Percentiles rank a stretch among this genome's conserved stretches.
Evolutionary conservation across 1,140 invertebrate species (phyloP).

Genomic region (Macrostomum lignano): DNA sequence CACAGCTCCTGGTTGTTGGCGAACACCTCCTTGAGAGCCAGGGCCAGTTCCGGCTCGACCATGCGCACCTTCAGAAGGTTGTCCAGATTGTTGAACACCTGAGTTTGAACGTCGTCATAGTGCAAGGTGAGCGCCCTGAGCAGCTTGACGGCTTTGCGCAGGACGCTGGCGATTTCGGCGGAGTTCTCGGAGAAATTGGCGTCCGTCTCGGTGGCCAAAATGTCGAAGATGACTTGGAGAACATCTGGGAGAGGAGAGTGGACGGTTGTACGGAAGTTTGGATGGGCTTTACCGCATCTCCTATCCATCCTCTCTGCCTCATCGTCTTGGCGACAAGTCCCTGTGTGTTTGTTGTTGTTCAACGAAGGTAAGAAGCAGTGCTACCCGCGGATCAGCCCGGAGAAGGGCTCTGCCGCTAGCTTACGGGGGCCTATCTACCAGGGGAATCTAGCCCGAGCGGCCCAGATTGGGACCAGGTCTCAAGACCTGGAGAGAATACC

Average conservation of each 20-base stretch:
- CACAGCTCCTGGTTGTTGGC: slow-evolving; percentile 8
- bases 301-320: too few relatives aligned
- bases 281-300: too few relatives aligned
- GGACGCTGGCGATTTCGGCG: slow-evolving; percentile 11
- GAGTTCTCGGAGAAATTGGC: slow-evolving; percentile 13
- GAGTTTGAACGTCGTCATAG: slow-evolving; percentile 6
- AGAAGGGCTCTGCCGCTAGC: too few relatives aligned
- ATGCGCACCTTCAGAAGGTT: slow-evolving; percentile 13
- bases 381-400: too few relatives aligned
- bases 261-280: too few relatives aligned
- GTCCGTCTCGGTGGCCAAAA: slow-evolving; percentile 20
- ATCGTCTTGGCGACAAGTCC: too few relatives aligned
- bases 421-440: too few relatives aligned
- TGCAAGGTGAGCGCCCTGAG: slow-evolving; percentile 13
- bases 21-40: slow-evolving; percentile 9
- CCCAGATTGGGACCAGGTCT: too few relatives aligned
- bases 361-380: too few relatives aligned
- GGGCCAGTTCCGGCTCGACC: slow-evolving; percentile 14
- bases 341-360: too few relatives aligned
- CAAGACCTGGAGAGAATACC: too few relatives aligned
- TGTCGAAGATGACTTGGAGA: slow-evolving; percentile 15
- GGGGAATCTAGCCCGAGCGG: too few relatives aligned
- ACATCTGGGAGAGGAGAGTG: slow-evolving; percentile 14
- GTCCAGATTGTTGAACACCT: slow-evolving; percentile 7
- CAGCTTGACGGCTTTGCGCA: slow-evolving; percentile 15